A percentile compares a stretch with the other conserved stretches of the same genome.
phyloP scores from a whole-genome alignment of 2,888 invertebrate species.

The Tromatobia lineatoria region DNA sequence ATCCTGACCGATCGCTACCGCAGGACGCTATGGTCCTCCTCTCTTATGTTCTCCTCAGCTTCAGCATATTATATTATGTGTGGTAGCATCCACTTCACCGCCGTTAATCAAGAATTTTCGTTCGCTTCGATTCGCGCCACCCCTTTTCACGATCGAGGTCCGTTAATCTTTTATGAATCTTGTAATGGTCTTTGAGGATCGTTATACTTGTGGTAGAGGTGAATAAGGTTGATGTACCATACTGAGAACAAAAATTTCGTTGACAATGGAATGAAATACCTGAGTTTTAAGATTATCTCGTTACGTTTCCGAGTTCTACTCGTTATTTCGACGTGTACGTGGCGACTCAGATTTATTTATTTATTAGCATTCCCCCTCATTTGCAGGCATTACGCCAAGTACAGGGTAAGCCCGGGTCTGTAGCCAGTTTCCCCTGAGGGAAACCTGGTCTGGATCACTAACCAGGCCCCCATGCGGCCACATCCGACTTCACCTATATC shows the following conservation, averaged over 20 bases:
- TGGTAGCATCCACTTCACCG: slow-evolving; percentile 20
- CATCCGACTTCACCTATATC: too few relatives aligned
- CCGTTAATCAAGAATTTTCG: slow-evolving; percentile 62
- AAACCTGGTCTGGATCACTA: too few relatives aligned
- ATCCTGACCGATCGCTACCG: slow-evolving; percentile 74
- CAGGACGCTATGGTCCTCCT: slow-evolving; percentile 27
- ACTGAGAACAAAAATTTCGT: not conserved
- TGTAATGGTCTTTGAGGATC: not conserved
- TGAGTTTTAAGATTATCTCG: too few relatives aligned
- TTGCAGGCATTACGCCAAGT: too few relatives aligned
- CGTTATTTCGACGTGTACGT: not conserved
- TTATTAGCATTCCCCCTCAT: too few relatives aligned
- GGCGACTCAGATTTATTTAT: too few relatives aligned
- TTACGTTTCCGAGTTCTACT: not conserved
- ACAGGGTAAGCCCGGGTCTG: too few relatives aligned
- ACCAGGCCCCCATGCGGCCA: too few relatives aligned
- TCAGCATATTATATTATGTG: not conserved
- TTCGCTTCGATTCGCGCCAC: slow-evolving; percentile 50
- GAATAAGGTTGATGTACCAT: not conserved
- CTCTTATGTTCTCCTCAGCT: slow-evolving; percentile 12
- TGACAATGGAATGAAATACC: too few relatives aligned
- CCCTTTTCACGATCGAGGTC: slow-evolving; percentile 30
- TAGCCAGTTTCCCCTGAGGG: too few relatives aligned
- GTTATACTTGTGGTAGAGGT: slow-evolving; percentile 7
- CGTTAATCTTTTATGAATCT: slow-evolving; percentile 56